Percentiles rank a stretch among this genome's conserved stretches.
phyloP scores from a whole-genome alignment of 2,888 invertebrate genomes.

The Mesorhabditis spiculigera region DNA sequence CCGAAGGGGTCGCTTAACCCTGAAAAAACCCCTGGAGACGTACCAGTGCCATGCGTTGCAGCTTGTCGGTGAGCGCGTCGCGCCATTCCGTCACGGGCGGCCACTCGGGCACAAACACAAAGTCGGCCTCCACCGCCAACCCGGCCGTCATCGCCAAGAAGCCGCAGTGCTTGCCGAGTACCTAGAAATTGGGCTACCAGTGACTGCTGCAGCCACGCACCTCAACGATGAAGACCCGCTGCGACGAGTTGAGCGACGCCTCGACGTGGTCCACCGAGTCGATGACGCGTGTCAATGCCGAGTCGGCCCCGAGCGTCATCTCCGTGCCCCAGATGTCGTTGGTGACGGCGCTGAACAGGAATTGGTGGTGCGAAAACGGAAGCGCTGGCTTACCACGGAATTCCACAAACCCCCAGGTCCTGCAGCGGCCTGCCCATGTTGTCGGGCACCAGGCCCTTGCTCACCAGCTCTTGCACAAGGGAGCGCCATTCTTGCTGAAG shows the following conservation, averaged over 20 bases:
- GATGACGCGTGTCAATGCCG: constrained; percentile 90
- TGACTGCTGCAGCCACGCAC: neutral
- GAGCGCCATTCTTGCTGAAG: constrained; percentile 16
- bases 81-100: constrained; percentile 87
- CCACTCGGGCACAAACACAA: constrained; percentile 93
- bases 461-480: neutral
- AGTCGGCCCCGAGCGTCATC: constrained; percentile 96
- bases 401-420: too few relatives aligned
- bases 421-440: too few relatives aligned
- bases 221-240: constrained; percentile 96
- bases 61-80: constrained; percentile 83
- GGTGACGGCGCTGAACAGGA: constrained; percentile 24
- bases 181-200: constrained; percentile 58
- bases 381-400: too few relatives aligned
- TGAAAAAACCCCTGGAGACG: too few relatives aligned
- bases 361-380: too few relatives aligned
- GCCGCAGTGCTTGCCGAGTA: constrained; percentile 99
- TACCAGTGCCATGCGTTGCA: constrained; percentile 59
- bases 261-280: constrained; percentile 96
- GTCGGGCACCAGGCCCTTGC: too few relatives aligned
- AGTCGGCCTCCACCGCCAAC: constrained; percentile 89
- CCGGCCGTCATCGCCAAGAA: constrained; percentile 92
- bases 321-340: constrained; percentile 96
- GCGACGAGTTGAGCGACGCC: constrained; percentile 92
- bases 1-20: too few relatives aligned